These are phyloP conservation scores for Pelecanus crispus DNA, from an alignment of 2,113 vertebrate species.

Conservation along the genomic window DNA sequence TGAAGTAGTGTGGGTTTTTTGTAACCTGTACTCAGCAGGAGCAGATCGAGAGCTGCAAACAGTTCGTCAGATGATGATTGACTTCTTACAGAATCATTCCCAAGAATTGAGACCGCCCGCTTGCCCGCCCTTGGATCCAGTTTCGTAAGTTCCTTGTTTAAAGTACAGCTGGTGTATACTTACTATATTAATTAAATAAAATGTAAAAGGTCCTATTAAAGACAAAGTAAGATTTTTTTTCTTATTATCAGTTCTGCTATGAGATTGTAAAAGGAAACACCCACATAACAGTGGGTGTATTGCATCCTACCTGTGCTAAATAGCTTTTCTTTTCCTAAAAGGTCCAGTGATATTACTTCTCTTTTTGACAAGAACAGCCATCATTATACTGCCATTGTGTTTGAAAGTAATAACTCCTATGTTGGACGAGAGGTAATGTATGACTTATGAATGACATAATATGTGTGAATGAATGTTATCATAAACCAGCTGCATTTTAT, in stretches of 20 bases:
- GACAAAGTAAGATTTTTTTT: background rate
- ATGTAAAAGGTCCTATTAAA: background rate
- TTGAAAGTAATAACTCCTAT: conserved; percentile 78
- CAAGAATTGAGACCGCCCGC: conserved; percentile 68
- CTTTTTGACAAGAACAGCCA: conserved; percentile 55
- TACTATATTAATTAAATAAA: background rate
- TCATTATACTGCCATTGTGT: conserved; percentile 76
- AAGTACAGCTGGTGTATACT: background rate
- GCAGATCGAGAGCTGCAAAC: conserved; percentile 82
- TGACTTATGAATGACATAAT: background rate
- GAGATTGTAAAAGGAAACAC: background rate
- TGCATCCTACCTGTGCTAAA: background rate
- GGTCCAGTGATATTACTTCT: conserved; percentile 66
- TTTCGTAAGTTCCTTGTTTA: conserved; percentile 66
- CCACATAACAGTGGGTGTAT: rapidly evolving
- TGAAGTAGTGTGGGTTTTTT: background rate
- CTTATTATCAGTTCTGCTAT: background rate
- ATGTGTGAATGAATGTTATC: background rate
- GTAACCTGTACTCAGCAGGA: conserved; percentile 61
- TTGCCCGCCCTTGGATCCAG: conserved; percentile 78
- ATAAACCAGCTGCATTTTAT: background rate
- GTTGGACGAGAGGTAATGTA: conserved; percentile 79
- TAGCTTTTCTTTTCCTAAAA: conserved; percentile 23
- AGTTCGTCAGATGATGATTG: conserved; percentile 84
- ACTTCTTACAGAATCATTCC: conserved; percentile 91